Percentiles rank a stretch among this genome's conserved stretches.
phyloP scores from a whole-genome alignment of 2,113 vertebrate genomes.

The Anhinga rufa region DNA sequence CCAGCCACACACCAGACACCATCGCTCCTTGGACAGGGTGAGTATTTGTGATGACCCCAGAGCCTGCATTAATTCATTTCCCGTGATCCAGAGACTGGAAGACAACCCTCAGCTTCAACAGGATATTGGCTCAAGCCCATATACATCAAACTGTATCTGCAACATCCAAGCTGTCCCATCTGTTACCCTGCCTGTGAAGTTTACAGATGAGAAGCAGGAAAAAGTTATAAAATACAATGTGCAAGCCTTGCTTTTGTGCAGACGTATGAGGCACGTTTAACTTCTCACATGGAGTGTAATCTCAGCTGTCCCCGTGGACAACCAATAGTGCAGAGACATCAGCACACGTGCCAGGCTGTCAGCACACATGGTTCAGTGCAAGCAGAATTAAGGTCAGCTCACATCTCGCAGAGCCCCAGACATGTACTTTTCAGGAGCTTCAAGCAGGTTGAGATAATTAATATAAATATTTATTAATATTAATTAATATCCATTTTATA shows the following conservation, averaged over 20 bases:
- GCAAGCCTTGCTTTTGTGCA: background rate
- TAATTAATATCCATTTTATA: background rate
- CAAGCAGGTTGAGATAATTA: background rate
- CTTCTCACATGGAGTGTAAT: background rate
- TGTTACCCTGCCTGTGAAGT: slow-evolving; percentile 3
- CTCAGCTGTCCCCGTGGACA: background rate
- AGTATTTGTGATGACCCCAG: background rate
- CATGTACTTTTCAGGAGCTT: background rate
- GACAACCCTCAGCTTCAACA: background rate
- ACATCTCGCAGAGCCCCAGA: background rate
- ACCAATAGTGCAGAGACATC: background rate
- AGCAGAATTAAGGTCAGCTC: background rate
- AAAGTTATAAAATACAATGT: background rate
- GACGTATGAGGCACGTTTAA: background rate
- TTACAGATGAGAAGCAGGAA: background rate
- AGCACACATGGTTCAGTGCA: background rate
- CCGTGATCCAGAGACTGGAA: background rate
- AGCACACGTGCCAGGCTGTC: background rate
- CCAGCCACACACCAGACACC: background rate
- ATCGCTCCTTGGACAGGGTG: background rate
- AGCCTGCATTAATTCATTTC: slow-evolving; percentile 15
- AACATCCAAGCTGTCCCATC: slow-evolving; percentile 38
- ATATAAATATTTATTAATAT: background rate
- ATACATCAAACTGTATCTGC: background rate
- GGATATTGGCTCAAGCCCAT: background rate